Evolutionary conservation across 2,797 vertebrate species (phyloP), one percentile per base, ranked within the genome.

Genomic region (Arrhamphus sclerolepis): DNA sequence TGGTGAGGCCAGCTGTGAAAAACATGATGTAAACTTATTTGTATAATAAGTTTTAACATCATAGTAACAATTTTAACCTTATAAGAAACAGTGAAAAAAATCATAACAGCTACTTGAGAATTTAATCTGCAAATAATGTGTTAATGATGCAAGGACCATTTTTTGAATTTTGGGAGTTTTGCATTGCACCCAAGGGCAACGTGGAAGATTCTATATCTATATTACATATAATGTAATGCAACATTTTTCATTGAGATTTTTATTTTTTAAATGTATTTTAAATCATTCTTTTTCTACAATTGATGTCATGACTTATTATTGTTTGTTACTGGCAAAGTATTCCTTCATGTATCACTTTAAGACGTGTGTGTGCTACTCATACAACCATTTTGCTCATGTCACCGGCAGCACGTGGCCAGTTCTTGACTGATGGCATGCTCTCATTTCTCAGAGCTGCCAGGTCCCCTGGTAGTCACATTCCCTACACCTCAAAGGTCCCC

Each of bases 371-470:
- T 67, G 58, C 65, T 56, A 44, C 26, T 63, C 49, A 56, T 72
- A 11, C 26, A 26, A 46, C 31, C 58, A 59, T 72, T 55, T 70
- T 62, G 65, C 70, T 77, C 41, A 42, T 73, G 78, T 78, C 70
- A 77, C 76, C 79, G 72, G 46, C 58, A 66, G 50, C 81, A 81
- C 81, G 71, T 58, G 72, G 67, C 74, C 71, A 58, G 60, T 63
- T 62, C 66, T 82, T 80, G 81, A 87, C 78, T 84, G 80, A 86
- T 85, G 82, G 77, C 62, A 77, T 70, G 77, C 72, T 76, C 77
- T 72, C 31, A 44, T 73, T 82, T 74, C 79, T 79, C 66, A 69
- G 70, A 82, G 77, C 83, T 55, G 34, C 62, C 46, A 54, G 51
- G 61, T 82, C 82, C 73, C 83, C 64, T 75, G 80, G 77, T 77